phyloP scores from a whole-genome alignment of 2,888 invertebrate genomes.

The Trisateles emortualis region DNA sequence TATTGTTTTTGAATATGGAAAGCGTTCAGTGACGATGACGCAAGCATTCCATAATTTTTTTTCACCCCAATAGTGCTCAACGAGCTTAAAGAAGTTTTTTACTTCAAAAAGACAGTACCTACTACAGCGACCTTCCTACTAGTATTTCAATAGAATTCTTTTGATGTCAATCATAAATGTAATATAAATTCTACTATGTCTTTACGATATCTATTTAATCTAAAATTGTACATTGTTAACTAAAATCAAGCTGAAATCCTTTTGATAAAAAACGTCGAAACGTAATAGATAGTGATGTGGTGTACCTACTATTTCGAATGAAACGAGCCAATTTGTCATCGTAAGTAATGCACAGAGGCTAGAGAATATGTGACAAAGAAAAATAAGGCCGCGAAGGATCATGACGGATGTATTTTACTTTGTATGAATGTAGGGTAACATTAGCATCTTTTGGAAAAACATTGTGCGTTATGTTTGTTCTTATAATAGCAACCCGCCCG shows the following conservation, averaged over 20 bases:
- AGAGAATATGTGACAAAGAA: slow-evolving; percentile 23
- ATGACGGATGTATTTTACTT: slow-evolving; percentile 29
- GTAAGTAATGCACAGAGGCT: slow-evolving; percentile 24
- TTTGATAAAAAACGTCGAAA: background rate
- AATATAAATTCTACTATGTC: no score
- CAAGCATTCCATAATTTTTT: no score
- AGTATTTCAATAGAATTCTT: no score
- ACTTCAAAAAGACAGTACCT: no score
- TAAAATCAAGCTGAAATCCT: background rate
- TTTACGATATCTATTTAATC: no score
- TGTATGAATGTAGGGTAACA: background rate
- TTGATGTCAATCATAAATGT: no score
- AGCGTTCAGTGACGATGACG: no score
- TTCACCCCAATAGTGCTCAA: no score
- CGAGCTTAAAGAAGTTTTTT: no score
- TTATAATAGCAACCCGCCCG: background rate
- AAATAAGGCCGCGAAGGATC: slow-evolving; percentile 15
- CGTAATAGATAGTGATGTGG: background rate
- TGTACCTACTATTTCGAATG: slow-evolving; percentile 7
- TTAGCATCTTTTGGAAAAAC: background rate
- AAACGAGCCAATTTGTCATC: slow-evolving; percentile 29
- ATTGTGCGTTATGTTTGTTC: slow-evolving; percentile 5
- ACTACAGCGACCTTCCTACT: no score
- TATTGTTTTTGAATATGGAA: no score
- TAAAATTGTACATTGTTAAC: no score